Conservation (phyloP, 2,797 vertebrate species). For the Malurus splendens region DNA sequence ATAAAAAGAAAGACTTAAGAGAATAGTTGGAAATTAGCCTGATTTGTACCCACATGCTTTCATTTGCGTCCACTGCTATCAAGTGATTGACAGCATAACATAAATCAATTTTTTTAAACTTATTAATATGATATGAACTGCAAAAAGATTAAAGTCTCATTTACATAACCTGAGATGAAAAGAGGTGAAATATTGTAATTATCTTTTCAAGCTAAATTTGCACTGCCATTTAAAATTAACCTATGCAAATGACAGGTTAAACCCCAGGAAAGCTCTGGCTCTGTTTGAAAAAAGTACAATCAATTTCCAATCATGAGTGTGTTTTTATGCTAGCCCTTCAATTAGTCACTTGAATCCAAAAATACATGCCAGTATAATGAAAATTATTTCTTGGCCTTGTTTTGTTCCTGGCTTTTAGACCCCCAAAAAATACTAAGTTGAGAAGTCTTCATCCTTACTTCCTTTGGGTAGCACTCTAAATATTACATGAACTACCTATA, state of each 20-base stretch:
- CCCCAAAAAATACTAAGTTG: not conserved
- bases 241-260: constrained; percentile 88
- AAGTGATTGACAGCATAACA: constrained; percentile 79
- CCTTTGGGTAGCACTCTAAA: not conserved
- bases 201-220: constrained; percentile 95
- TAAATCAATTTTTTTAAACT: constrained; percentile 72
- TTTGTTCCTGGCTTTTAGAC: not conserved
- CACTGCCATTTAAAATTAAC: constrained; percentile 94
- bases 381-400: not conserved
- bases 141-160: constrained; percentile 82
- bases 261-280: constrained; percentile 74
- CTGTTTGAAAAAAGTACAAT: constrained; percentile 51
- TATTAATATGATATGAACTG: constrained; percentile 77
- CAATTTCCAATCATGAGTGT: constrained; percentile 51
- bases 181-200: constrained; percentile 90
- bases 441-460: not conserved
- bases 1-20: constrained; percentile 9
- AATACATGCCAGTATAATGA: not conserved
- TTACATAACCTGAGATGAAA: constrained; percentile 88
- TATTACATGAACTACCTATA: not conserved
- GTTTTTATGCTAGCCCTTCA: constrained; percentile 51
- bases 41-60: constrained; percentile 70
- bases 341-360: constrained; percentile 39
- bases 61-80: constrained; percentile 50
- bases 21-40: constrained; percentile 70